Conservation (phyloP, 2,797 vertebrate species). For the Uromys caudimaculatus region DNA sequence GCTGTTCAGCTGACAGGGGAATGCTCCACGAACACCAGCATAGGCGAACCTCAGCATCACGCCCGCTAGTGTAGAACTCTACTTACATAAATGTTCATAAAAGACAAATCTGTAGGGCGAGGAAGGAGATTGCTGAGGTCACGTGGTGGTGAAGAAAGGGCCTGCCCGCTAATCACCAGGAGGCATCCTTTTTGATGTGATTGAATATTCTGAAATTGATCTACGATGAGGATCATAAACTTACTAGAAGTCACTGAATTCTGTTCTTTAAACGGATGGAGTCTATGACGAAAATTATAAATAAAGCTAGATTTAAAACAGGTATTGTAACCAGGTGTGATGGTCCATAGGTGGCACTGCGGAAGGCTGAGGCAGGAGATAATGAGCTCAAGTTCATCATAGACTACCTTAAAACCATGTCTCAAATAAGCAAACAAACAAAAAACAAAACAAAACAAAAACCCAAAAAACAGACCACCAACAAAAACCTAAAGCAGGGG, state of each 20-base stretch:
- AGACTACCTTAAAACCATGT: neutral
- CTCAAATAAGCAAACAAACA: neutral
- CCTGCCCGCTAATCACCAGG: neutral
- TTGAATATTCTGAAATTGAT: neutral
- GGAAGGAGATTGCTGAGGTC: neutral
- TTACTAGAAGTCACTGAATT: neutral
- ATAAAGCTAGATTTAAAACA: neutral
- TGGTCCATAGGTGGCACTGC: too few species aligned
- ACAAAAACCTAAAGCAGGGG: neutral
- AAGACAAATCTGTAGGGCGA: neutral
- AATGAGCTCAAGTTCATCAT: neutral
- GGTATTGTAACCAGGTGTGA: neutral
- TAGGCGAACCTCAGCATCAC: neutral
- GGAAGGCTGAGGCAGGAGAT: neutral
- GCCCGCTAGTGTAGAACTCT: neutral
- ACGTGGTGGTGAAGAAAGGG: neutral
- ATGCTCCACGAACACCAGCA: neutral
- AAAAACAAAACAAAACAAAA: too few species aligned
- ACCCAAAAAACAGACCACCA: too few species aligned
- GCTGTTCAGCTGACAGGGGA: neutral
- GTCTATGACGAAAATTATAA: neutral
- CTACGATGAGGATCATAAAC: neutral
- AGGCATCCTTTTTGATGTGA: neutral
- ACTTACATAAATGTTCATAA: neutral
- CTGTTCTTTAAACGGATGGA: neutral